Conservation (phyloP, 2,797 vertebrate species). For the Nyctalus aviator region DNA sequence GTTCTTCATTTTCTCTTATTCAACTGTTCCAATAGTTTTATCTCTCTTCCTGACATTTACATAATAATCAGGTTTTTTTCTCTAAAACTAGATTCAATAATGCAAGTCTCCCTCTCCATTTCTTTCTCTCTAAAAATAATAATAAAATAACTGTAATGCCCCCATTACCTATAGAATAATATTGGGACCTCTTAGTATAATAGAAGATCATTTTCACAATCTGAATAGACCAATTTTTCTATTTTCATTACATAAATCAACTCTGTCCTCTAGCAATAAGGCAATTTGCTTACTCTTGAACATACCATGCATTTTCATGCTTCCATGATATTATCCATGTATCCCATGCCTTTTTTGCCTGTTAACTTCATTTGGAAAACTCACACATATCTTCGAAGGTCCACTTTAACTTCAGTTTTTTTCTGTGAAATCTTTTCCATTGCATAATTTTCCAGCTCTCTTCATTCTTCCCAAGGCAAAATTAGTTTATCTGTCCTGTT, state of each 20-base stretch:
- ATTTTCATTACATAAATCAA: background rate
- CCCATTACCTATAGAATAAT: background rate
- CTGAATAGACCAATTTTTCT: background rate
- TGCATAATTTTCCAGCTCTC: background rate
- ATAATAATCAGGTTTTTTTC: conserved; percentile 13
- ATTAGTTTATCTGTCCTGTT: background rate
- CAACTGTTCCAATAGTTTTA: background rate
- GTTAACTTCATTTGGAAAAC: conserved; percentile 53
- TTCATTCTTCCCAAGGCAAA: background rate
- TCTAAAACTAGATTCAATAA: conserved; percentile 3
- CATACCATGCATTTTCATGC: background rate
- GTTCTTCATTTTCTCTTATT: conserved; percentile 5
- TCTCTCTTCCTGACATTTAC: background rate
- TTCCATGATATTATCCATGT: background rate
- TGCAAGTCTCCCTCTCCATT: background rate
- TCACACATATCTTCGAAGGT: background rate
- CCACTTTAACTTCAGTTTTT: background rate
- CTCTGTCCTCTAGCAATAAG: background rate
- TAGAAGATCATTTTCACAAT: background rate
- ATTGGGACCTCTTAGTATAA: background rate
- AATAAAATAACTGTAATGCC: background rate
- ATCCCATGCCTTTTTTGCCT: background rate
- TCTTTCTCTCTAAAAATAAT: too few species aligned
- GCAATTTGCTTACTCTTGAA: background rate
- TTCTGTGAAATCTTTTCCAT: background rate